Evolutionary conservation across 2,888 invertebrate genomes (phyloP).

Genomic region (Ephialtes manifestator): DNA sequence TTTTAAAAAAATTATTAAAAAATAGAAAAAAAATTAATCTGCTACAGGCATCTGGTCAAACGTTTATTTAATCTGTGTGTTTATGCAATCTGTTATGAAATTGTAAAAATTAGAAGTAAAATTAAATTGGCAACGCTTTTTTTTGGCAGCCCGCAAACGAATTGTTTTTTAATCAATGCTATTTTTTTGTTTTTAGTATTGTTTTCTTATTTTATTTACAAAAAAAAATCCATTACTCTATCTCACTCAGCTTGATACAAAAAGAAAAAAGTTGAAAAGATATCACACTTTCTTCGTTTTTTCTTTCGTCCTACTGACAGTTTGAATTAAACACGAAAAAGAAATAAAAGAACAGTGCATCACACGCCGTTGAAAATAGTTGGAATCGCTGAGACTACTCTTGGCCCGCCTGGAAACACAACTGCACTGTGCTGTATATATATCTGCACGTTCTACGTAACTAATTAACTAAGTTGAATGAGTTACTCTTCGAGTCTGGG

Average conservation of each 20-base stretch:
- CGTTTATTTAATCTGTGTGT: no score
- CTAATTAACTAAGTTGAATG: constrained; percentile 78
- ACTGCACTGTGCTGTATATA: constrained; percentile 4
- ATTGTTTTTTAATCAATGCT: no score
- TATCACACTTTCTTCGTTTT: constrained; percentile 2
- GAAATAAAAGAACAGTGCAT: constrained; percentile 42
- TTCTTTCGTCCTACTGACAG: constrained; percentile 6
- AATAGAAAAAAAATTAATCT: no score
- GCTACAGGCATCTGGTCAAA: no score
- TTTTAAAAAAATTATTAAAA: no score
- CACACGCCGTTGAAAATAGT: constrained; percentile 47
- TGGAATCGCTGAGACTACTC: constrained; percentile 48
- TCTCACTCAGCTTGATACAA: not conserved
- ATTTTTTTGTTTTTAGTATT: no score
- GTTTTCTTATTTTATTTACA: not conserved
- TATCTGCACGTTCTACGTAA: constrained; percentile 62
- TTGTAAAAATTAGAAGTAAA: no score
- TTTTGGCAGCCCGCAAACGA: no score
- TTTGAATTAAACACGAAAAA: constrained; percentile 53
- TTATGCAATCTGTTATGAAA: no score
- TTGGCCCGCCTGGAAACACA: not conserved
- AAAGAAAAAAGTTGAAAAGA: not conserved
- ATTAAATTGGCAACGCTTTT: no score
- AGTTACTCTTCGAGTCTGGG: constrained; percentile 72
- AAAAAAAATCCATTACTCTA: not conserved